Base-by-base conservation (phyloP, 2,888 invertebrate genomes). In the Liodrosophila aerea region DNA sequence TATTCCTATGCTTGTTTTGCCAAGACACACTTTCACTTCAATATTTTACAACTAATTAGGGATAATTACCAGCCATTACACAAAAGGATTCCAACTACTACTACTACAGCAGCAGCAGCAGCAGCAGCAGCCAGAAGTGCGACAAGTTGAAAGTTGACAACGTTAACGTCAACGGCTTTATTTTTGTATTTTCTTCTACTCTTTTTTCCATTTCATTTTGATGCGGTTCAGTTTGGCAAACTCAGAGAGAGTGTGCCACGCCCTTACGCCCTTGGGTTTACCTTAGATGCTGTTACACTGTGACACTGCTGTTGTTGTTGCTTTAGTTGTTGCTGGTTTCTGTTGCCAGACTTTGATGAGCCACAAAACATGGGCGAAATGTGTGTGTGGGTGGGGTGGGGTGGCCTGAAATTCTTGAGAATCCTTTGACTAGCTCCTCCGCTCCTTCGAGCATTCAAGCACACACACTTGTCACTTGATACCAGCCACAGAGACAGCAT, bases 31-130 rank as follows among this genome's bases (percentile, higher is more conserved):
- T 71, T 68, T 72, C 39, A 54, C 67, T 66, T 76, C 64, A 71
- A 76, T 76, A 76, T 76, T 76, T 73, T 76, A 76, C 71, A 76
- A 76, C 76, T 76, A 76, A 73, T 76, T 73, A 76, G 45, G 73
- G 68, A 76, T 76, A 76, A 76, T 76, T 76, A 71, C 61, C 71
- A 65, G 61, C 59, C 76, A 68, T 76, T 76, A 73, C 60, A 47
- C 45, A 64, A 64, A 67, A 44, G 51, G 57, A 56, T 51, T 56
- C 37, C 49, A 33, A 46, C 13, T 27, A 44, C 43, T 18, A 7
- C 22, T n/a, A n/a, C n/a, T n/a, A n/a, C n/a, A n/a, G n/a, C n/a
- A n/a, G n/a, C n/a, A n/a, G n/a, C n/a, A n/a, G n/a, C n/a, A n/a
- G n/a, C n/a, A n/a, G n/a, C n/a, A n/a, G n/a, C n/a, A n/a, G n/a